Evolutionary conservation across 2,797 vertebrate genomes (phyloP), one percentile per base, ranked within the genome.

Genomic region (Dryobates pubescens): DNA sequence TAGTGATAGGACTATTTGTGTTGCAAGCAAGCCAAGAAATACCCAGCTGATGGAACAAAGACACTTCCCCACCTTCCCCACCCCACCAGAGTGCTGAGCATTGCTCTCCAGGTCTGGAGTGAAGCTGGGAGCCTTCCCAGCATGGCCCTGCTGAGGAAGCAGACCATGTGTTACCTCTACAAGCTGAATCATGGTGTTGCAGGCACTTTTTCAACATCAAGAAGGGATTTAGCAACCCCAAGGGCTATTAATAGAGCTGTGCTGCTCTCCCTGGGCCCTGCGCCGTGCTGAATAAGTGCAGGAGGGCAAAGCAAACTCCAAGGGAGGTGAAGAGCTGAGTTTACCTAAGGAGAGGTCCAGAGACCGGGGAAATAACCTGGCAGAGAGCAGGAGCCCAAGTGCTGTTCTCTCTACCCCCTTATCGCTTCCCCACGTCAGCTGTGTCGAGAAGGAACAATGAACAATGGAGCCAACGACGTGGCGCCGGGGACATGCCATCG

Each of bases 311-410:
- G 93, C 64, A 90, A 92, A 90, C 81, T 86, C 90, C 3, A 11
- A 14, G 61, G 64, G 86, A 90, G 93, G 88, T 0, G 1, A 74
- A 94, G 67, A 4, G 3, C 27, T 54, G 90, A 91, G 92, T 96
- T 96, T 95, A 90, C 95, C 92, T 80, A 96, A 82, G 95, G 94
- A 96, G 94, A 90, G 95, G 95, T 70, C 1, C 1, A 49, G 54
- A 0, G 2, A 70, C 47, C 12, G 34, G 30, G 81, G 93, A 88
- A 95, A 88, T 27, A 71, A 82, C 58, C 24, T 68, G 69, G 54
- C 3, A 2, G 69, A 69, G 86, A 79, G 81, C 84, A 93, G 92
- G 92, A 90, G 88, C 43, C 1, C 0, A 5, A 76, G 92, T 3
- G 5, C 36, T 91, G 86, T 78, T 69, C 75, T 92, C 43, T 94